Evolutionary conservation across 2,113 vertebrate genomes (phyloP).

Genomic region (Melanostigma gelatinosum): DNA sequence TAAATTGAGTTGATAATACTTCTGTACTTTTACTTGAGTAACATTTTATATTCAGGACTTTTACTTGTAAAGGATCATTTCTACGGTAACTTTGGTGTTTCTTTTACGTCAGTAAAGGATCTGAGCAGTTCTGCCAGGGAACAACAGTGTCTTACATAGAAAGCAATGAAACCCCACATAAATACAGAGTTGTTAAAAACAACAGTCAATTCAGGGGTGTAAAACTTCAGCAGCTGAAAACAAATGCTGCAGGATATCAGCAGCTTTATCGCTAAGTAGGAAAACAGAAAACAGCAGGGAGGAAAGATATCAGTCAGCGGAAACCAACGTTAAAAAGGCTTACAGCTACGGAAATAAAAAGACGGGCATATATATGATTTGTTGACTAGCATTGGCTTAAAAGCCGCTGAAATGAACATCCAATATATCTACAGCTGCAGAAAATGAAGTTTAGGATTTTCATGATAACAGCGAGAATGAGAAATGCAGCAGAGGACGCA

Average conservation of each 20-base stretch:
- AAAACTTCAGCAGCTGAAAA: slow-evolving; percentile 8
- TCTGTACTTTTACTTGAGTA: too few relatives aligned
- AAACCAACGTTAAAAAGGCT: slow-evolving; percentile 44
- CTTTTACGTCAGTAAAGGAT: neutral
- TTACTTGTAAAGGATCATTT: neutral
- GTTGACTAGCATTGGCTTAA: slow-evolving; percentile 27
- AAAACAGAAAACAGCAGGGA: slow-evolving; percentile 34
- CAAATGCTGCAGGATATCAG: slow-evolving; percentile 43
- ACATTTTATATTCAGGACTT: neutral
- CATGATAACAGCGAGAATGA: slow-evolving; percentile 12
- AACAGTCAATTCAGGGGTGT: neutral
- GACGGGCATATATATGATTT: slow-evolving; percentile 31
- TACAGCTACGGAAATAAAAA: slow-evolving; percentile 30
- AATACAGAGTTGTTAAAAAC: neutral
- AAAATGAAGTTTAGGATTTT: slow-evolving; percentile 19
- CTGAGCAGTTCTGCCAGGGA: neutral
- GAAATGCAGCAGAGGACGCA: slow-evolving; percentile 22
- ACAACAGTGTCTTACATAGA: neutral
- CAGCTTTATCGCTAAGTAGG: slow-evolving; percentile 24
- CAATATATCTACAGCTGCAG: slow-evolving; percentile 43
- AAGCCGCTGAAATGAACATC: slow-evolving; percentile 56
- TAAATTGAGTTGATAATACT: too few relatives aligned
- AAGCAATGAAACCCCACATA: neutral
- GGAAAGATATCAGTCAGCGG: slow-evolving; percentile 46
- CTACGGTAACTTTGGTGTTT: neutral